Percentiles rank a stretch among this genome's conserved stretches.
These are phyloP conservation scores for Spinibarbus caldwelli DNA, from an alignment of 2,797 vertebrate genomes.

Conservation along the genomic window DNA sequence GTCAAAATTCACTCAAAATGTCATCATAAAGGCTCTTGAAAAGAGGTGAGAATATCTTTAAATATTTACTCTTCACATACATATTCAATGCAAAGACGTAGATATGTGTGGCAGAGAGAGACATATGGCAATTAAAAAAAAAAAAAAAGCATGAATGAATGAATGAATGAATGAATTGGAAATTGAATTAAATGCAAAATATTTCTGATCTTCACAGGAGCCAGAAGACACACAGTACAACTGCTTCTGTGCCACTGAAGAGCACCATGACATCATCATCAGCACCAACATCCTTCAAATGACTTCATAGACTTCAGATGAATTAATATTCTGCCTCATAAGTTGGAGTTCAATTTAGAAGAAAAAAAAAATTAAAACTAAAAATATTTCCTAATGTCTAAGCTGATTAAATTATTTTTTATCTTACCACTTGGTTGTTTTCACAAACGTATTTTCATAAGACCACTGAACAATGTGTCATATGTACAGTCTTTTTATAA, in stretches of 20 bases:
- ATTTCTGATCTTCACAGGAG: neutral
- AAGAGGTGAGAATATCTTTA: neutral
- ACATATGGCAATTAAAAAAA: neutral
- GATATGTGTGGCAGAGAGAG: neutral
- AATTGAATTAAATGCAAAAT: accelerated
- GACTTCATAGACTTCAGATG: neutral
- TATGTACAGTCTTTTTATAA: slow-evolving; percentile 5
- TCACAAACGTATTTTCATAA: neutral
- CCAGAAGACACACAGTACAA: slow-evolving; percentile 3
- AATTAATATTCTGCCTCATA: neutral
- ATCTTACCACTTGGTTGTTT: neutral
- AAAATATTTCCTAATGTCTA: neutral
- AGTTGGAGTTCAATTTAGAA: neutral
- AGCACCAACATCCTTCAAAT: neutral
- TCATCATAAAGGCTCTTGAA: slow-evolving; percentile 15
- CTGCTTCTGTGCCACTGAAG: neutral
- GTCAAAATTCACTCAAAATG: slow-evolving; percentile 5
- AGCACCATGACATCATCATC: neutral
- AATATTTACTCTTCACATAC: neutral
- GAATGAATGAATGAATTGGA: accelerated
- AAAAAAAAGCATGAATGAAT: neutral
- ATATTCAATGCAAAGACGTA: neutral
- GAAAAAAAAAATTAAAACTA: neutral
- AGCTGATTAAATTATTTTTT: neutral
- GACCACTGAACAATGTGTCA: neutral